Base-by-base conservation (phyloP, 2,888 invertebrate genomes). In the Salticus scenicus region DNA sequence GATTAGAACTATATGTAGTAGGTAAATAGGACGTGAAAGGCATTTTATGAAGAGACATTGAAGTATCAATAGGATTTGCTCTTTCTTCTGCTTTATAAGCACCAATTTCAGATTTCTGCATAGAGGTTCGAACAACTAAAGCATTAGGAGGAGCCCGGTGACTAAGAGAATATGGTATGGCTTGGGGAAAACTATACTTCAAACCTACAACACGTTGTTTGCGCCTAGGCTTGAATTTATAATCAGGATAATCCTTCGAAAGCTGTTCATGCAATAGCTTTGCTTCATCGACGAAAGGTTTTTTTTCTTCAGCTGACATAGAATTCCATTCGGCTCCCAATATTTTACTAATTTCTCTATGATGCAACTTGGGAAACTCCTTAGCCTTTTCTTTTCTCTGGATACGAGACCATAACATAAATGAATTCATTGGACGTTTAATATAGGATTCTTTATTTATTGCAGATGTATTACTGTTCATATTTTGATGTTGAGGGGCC, bases 361-460 rank as follows among this genome's bases (percentile, higher is more conserved):
- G 92, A 89, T 92, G 92, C 92, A 92, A 92, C 89, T 92, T 92
- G 10, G 92, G 92, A 87, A 92, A 92, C 74, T 92, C 92, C 87
- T 91, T 91, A 20, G 92, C 92, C 90, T 92, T 92, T 88, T 92
- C 92, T 14, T 91, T 89, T 66, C 92, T 82, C 89, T 92, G 92
- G 4, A 92, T 92, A 20, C 92, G 89, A 12, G 92, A 92, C 92
- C 92, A 92, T 20, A 92, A 92, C 92, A 92, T 92, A 89, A 92
- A 92, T 14, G 92, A 92, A 89, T 92, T 92, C 92, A 92, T 92
- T 2, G 92, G 92, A 7, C 92, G 89, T 86, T 92, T 91, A 7
- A 92, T 91, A 80, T 91, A 90, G 14, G 27, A 27, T 20, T 73
- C n/a, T 14, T 37, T 41, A 8, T 74, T 67, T 20, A 5, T 24